Percentiles rank a stretch among this genome's conserved stretches.
These are phyloP conservation scores for Tineola bisselliella DNA, from an alignment of 2,888 invertebrate genomes.

Conservation along the genomic window DNA sequence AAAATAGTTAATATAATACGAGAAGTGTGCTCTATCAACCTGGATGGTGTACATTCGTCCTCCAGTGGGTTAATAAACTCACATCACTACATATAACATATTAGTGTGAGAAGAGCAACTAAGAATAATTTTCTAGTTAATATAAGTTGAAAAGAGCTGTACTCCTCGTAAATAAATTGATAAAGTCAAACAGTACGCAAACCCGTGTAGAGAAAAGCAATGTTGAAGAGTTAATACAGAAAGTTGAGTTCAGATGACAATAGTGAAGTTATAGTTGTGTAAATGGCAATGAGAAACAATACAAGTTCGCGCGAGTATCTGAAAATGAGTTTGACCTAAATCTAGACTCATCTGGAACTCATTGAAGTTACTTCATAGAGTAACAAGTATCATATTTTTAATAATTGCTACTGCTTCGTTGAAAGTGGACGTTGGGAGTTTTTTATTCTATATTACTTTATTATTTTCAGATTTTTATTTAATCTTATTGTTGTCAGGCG, in stretches of 20 bases:
- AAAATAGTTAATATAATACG: no score
- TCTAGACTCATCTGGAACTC: background rate
- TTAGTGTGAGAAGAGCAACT: no score
- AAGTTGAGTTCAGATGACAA: conserved; percentile 1
- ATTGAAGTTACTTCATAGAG: background rate
- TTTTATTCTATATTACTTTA: no score
- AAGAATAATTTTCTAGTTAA: background rate
- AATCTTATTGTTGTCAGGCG: no score
- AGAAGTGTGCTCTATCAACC: no score
- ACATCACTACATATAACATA: no score
- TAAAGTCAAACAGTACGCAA: background rate
- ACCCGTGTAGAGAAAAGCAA: background rate
- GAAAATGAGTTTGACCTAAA: conserved; percentile 2
- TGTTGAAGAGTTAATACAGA: background rate
- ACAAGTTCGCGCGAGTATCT: background rate
- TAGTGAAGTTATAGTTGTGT: background rate
- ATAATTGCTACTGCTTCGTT: background rate
- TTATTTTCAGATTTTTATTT: no score
- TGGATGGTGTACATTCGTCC: no score
- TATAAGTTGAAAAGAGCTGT: background rate
- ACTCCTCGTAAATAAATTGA: background rate
- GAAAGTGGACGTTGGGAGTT: no score
- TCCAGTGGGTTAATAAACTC: no score
- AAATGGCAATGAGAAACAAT: conserved; percentile 5
- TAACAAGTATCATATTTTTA: background rate